These are phyloP conservation scores for Poecilia picta DNA, from an alignment of 2,797 vertebrate genomes.

Conservation along the genomic window DNA sequence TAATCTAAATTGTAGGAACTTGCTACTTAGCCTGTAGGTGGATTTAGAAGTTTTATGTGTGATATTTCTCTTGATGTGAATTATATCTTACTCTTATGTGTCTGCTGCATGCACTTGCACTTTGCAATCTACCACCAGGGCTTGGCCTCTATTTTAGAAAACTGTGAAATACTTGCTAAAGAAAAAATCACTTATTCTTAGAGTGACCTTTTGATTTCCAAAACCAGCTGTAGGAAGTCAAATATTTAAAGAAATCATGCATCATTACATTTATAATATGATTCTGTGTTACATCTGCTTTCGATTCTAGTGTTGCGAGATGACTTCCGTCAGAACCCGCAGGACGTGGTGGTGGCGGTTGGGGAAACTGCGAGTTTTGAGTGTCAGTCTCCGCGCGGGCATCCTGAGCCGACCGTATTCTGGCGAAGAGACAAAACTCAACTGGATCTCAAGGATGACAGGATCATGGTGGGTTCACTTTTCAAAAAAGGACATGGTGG, in stretches of 20 bases:
- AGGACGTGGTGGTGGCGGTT: constrained; percentile 91
- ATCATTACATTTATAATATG: constrained; percentile 14
- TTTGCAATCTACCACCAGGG: constrained; percentile 26
- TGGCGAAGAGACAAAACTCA: constrained; percentile 96
- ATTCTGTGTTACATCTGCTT: not conserved
- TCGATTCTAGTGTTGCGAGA: constrained; percentile 88
- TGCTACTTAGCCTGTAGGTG: not conserved
- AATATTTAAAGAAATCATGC: constrained; percentile 30
- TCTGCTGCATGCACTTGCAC: not conserved
- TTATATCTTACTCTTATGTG: not conserved
- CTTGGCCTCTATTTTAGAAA: constrained; percentile 32
- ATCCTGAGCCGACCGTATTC: constrained; percentile 94
- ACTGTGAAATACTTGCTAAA: constrained; percentile 26
- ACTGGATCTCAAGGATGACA: constrained; percentile 91
- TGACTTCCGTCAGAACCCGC: constrained; percentile 96
- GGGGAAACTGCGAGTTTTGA: constrained; percentile 92
- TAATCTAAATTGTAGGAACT: not conserved
- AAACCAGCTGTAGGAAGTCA: constrained; percentile 19
- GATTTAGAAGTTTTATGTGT: not conserved
- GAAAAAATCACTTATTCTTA: constrained; percentile 24
- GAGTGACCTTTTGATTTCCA: constrained; percentile 15
- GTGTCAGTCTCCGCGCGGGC: constrained; percentile 93
- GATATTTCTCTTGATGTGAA: not conserved
- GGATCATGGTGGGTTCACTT: constrained; percentile 85
- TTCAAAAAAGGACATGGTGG: not conserved